Base-by-base conservation (phyloP, 1,140 invertebrate genomes). In the Papilio dardanus region DNA sequence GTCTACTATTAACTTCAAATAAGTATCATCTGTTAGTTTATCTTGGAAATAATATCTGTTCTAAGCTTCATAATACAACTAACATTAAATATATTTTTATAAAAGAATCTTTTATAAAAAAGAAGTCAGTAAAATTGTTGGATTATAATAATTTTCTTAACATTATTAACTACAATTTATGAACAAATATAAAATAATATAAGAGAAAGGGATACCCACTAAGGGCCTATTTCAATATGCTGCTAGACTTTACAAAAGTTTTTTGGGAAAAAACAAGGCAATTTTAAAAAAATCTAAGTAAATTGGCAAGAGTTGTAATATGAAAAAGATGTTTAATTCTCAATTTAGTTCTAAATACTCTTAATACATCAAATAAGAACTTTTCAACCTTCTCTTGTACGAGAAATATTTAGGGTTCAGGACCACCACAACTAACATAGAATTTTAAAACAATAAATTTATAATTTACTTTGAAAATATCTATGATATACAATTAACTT, bases 371-470 rank as follows among this genome's bases (percentile, higher is more conserved):
- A 28, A 30, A 28, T 58, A 21, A 58, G 21, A 58, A 58, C 21
- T 58, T 58, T 58, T 28, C 54, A 58, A 58, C 24, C 10, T 58
- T 12, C 4, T 12, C 54, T 58, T 58, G 24, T 28, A 10, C 21
- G 12, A 14, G n/a, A 58, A 12, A 73, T 19, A 50, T 73, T 73
- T 50, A 5, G 50, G 46, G 30, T 73, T 73, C 24, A 73, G 71
- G 71, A 73, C 71, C 71, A 73, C 71, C 71, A 73, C 50, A 58
- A 58, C 50, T 73, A 21, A 24, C 24, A 58, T 0, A 10, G 30
- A 28, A 3, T 21, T 28, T 33, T 28, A 58, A 71, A 71, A 8
- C 31, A 50, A 46, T 4, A 35, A 33, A 19, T 35, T 35, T 10
- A 24, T 46, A 19, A 46, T 46, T 19, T n/a, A n/a, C n/a, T n/a